A percentile compares a stretch with the other conserved stretches of the same genome.
These are phyloP conservation scores for Aethes cnicana DNA, from an alignment of 2,888 invertebrate species.

Conservation along the genomic window DNA sequence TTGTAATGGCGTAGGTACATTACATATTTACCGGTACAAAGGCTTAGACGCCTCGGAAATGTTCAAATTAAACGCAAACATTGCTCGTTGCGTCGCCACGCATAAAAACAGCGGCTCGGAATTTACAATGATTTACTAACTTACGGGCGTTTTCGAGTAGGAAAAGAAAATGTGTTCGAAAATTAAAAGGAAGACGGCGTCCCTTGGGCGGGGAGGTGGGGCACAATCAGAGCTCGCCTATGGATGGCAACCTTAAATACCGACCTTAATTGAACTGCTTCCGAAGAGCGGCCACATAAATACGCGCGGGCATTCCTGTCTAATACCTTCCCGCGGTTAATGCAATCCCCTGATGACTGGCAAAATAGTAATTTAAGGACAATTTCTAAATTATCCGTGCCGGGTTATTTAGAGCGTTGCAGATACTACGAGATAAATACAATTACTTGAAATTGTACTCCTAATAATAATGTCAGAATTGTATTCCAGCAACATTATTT, in stretches of 20 bases:
- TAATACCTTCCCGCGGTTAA: slow-evolving; percentile 43
- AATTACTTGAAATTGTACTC: too few species aligned
- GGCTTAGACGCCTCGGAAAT: slow-evolving; percentile 26
- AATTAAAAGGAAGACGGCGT: slow-evolving; percentile 75
- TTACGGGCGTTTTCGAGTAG: slow-evolving; percentile 47
- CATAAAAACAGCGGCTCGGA: slow-evolving; percentile 21
- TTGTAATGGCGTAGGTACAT: slow-evolving; percentile 29
- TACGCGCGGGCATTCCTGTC: slow-evolving; percentile 68
- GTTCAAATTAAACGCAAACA: slow-evolving; percentile 31
- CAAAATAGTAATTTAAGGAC: slow-evolving; percentile 29
- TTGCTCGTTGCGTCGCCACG: slow-evolving; percentile 16
- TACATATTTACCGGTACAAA: slow-evolving; percentile 31
- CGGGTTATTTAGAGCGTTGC: slow-evolving; percentile 1
- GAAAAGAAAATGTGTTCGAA: slow-evolving; percentile 75
- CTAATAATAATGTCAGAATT: too few species aligned
- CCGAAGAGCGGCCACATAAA: slow-evolving; percentile 74
- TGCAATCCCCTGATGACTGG: slow-evolving; percentile 32
- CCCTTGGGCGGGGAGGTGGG: slow-evolving; percentile 56
- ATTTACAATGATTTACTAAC: slow-evolving; percentile 29
- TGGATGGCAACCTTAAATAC: slow-evolving; percentile 79
- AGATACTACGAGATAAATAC: too few species aligned
- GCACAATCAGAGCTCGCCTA: slow-evolving; percentile 75
- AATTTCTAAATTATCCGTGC: slow-evolving; percentile 20
- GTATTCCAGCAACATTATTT: slow-evolving; percentile 20
- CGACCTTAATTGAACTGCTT: slow-evolving; percentile 81